Base-by-base conservation (phyloP, 2,797 vertebrate genomes). In the Fundulus diaphanus region DNA sequence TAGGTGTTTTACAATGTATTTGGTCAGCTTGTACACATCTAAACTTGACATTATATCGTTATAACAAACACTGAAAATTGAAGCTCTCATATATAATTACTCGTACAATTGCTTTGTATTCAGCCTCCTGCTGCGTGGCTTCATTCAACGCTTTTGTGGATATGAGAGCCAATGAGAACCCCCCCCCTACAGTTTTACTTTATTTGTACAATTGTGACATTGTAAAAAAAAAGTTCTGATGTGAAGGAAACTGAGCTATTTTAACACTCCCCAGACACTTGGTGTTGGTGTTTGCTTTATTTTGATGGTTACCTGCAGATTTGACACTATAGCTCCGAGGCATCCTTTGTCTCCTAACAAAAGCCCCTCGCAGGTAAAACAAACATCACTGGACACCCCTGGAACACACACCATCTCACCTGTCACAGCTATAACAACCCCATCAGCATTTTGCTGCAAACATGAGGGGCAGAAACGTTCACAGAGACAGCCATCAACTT, bases 341-440 rank as follows among this genome's bases (percentile, higher is more conserved):
- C 91, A 90, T 92, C 90, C 87, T 91, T 93, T 92, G 86, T 91
- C 87, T 87, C 83, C 81, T 89, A 86, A 92, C 87, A 90, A 88
- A 91, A 87, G 85, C 88, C 87, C 82, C 85, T 77, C 77, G 85
- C 87, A 85, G 80, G 81, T 89, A 90, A 93, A 86, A 82, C 85
- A 92, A 92, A 92, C 89, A 91, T 88, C 89, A 90, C 81, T 87
- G 93, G 91, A 93, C 91, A 92, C 77, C 86, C 67, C 31, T 75
- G 85, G 90, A 92, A 92, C 80, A 86, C 89, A 92, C 88, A 90
- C 89, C 85, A 83, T 84, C 92, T 89, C 88, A 89, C 90, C 91
- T 93, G 90, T 93, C 92, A 93, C 27, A 37, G 85, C n/a, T 77
- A 67, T 68, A 90, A 81, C 87, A 80, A 90, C 92, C 92, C 87